A percentile compares a stretch with the other conserved stretches of the same genome.
Evolutionary conservation across 2,113 vertebrate genomes (phyloP).

Genomic region (Cariama cristata): DNA sequence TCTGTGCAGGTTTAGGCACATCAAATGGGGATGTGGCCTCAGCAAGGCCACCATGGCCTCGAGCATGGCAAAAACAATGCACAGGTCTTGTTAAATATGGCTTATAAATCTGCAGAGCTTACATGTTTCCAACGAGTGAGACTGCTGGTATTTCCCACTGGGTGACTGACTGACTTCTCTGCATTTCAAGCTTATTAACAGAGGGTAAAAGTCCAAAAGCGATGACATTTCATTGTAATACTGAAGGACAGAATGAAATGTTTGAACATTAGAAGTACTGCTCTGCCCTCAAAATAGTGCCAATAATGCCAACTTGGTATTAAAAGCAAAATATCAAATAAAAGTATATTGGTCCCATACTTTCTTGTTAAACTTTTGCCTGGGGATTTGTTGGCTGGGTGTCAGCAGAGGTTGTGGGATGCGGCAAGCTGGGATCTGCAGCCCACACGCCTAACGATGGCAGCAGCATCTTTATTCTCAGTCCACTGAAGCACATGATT

Average conservation of each 20-base stretch:
- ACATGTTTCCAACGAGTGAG: fast-evolving
- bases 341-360: neutral
- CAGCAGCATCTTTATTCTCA: constrained; percentile 25
- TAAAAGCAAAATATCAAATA: neutral
- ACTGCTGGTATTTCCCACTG: neutral
- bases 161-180: neutral
- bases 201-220: neutral
- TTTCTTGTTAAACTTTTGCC: neutral
- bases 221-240: neutral
- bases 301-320: neutral
- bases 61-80: fast-evolving
- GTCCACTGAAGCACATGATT: constrained; percentile 62
- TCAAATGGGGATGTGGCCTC: neutral
- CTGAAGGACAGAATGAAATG: neutral
- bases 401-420: neutral
- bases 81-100: neutral
- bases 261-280: neutral
- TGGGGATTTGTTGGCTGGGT: neutral
- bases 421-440: neutral
- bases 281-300: neutral
- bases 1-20: neutral
- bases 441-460: neutral
- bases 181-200: neutral
- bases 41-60: neutral
- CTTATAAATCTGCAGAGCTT: neutral